Base-by-base conservation (phyloP, 2,888 invertebrate species). In the Macrophya alboannulata region DNA sequence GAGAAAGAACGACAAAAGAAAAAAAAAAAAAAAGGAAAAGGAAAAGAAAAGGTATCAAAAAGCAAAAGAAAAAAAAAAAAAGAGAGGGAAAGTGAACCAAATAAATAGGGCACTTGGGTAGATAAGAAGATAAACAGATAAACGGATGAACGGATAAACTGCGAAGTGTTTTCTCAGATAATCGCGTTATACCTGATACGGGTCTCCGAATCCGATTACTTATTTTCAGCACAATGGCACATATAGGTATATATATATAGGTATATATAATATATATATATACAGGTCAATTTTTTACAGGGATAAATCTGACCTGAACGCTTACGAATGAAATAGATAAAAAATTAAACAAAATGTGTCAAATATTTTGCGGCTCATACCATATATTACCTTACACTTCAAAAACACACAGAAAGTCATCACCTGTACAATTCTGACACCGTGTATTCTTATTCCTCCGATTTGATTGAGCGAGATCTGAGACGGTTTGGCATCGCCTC, bases 141-240 rank as follows among this genome's bases (percentile, higher is more conserved):
- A 71, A 83, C 65, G 68, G 65, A 45, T 62, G 21, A 81, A 62
- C 62, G 81, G 83, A 65, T 71, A 83, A 83, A 83, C 68, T 68
- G 83, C 68, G 40, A 48, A 83, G 68, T 83, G 65, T 83, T 65
- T 83, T 83, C 83, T 83, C 83, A 71, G 83, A 83, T 83, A 83
- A 83, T 83, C 83, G 83, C 68, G 83, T 65, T 83, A 83, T 83
- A 48, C 83, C n/a, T 51, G 83, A 83, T 83, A 48, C 68, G 83
- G 68, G 48, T 83, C 51, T 31, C 8, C 37, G 68, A 25, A 81
- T 81, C 37, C 48, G 68, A 83, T 83, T 71, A 83, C 71, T 59
- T 62, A 21, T 62, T 45, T 59, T 62, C 51, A 43, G n/a, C 59
- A 81, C 77, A 77, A 77, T 55, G 77, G 21, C 31, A 77, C 51